Evolutionary conservation across 2,888 invertebrate species (phyloP).

Genomic region (Trichacis sp.): DNA sequence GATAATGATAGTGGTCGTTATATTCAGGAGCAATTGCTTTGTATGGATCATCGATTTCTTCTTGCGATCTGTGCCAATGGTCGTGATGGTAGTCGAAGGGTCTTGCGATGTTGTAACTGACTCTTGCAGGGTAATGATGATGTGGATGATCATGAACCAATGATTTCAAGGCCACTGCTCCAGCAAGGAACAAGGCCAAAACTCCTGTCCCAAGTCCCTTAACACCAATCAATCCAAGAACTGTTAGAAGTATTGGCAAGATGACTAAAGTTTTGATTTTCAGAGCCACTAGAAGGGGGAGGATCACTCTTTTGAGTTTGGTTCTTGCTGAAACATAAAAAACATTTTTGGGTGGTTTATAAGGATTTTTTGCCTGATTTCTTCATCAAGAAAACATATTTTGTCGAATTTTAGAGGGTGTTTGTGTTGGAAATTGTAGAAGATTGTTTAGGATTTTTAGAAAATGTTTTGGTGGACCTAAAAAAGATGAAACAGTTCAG

Average conservation of each 20-base stretch:
- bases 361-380: too few relatives aligned
- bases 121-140: slow-evolving; percentile 55
- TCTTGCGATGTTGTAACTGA: slow-evolving; percentile 61
- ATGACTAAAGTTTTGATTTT: slow-evolving; percentile 75
- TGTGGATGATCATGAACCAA: slow-evolving; percentile 57
- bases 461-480: too few relatives aligned
- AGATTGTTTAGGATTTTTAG: too few relatives aligned
- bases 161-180: slow-evolving; percentile 65
- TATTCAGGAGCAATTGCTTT: slow-evolving; percentile 62
- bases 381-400: too few relatives aligned
- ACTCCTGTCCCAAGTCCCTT: slow-evolving; percentile 76
- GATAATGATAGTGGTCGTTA: slow-evolving; percentile 60
- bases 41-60: slow-evolving; percentile 61
- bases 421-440: too few relatives aligned
- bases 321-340: slow-evolving; percentile 68
- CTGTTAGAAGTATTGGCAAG: slow-evolving; percentile 73
- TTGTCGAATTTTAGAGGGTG: too few relatives aligned
- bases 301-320: slow-evolving; percentile 73
- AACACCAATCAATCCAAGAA: slow-evolving; percentile 75
- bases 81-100: slow-evolving; percentile 65
- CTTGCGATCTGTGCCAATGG: slow-evolving; percentile 66
- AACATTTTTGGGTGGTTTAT: not conserved
- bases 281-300: slow-evolving; percentile 75
- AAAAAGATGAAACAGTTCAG: too few relatives aligned
- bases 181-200: slow-evolving; percentile 74